Base-by-base conservation (phyloP, 2,888 invertebrate species). In the Coenonympha glycerion region DNA sequence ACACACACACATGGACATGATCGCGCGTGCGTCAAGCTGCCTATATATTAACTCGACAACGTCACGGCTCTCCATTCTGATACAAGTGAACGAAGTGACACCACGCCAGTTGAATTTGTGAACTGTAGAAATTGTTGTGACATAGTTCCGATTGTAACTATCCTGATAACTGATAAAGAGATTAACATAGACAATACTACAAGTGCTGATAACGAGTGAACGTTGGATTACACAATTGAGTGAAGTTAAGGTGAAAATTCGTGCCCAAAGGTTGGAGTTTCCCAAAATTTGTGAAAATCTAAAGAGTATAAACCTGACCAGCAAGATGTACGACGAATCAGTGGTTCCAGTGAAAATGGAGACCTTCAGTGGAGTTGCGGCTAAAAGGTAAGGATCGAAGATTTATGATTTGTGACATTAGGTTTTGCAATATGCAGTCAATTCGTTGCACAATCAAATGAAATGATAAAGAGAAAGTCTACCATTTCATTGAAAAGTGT, bases 121-220 rank as follows among this genome's bases (percentile, higher is more conserved):
- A 73, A 75, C 62, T 80, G 79, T 77, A 82, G 83, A 81, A 84
- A 85, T 83, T 65, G 69, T 86, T 85, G 84, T 82, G 85, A 83
- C 85, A 86, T 76, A 70, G 60, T 63, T 66, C 58, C 64, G 64
- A 59, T 55, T 52, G 47, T 40, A 44, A 16, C 39, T 44, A 31
- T 40, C 33, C 46, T 37, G 49, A 49, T 41, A 47, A 45, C 31
- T 57, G 49, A 54, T 31, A 33, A 47, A 39, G 36, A 46, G 28
- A 21, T 37, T 13, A 19, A 21, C 9, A 39, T 8, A 22, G 22
- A 39, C 39, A 39, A 24, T 39, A 22, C 0, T 16, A 21, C 6
- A 47, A 53, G 52, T 54, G 55, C 55, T 62, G 58, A 62, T 52
- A 67, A 65, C 59, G 59, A 63, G 60, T 71, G 64, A 55, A 65